Evolutionary conservation across 2,113 vertebrate species (phyloP).

Genomic region (Peromyscus leucopus): DNA sequence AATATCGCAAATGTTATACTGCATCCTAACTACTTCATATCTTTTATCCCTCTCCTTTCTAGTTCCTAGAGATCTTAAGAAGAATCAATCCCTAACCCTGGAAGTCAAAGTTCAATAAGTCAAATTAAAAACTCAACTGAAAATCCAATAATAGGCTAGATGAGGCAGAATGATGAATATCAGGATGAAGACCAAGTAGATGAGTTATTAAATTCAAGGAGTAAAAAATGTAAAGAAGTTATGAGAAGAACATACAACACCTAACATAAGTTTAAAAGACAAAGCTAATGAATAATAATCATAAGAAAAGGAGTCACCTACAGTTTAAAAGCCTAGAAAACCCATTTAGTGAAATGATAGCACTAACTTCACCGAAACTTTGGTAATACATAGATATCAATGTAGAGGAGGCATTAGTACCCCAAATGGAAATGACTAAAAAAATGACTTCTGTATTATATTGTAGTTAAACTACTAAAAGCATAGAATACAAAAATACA

Average conservation of each 20-base stretch:
- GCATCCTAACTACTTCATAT: not conserved
- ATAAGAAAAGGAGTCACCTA: not conserved
- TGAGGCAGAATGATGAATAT: no score
- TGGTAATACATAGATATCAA: not conserved
- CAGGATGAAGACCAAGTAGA: not conserved
- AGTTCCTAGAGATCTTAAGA: not conserved
- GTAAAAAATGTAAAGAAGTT: not conserved
- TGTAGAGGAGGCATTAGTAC: not conserved
- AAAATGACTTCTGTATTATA: not conserved
- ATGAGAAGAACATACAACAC: not conserved
- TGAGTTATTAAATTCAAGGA: not conserved
- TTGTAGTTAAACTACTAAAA: not conserved
- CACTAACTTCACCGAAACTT: not conserved
- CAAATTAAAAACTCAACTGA: no score
- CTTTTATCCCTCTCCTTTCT: not conserved
- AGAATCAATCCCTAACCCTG: not conserved
- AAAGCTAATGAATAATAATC: not conserved
- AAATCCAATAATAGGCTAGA: not conserved
- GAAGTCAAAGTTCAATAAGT: not conserved
- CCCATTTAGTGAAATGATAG: not conserved
- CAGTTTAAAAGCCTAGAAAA: not conserved
- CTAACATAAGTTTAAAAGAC: not conserved
- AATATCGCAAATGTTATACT: not conserved
- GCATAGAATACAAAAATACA: not conserved
- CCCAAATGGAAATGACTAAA: not conserved